A percentile compares a stretch with the other conserved stretches of the same genome.
Evolutionary conservation across 2,888 invertebrate genomes (phyloP).

Genomic region (Congeria kusceri): DNA sequence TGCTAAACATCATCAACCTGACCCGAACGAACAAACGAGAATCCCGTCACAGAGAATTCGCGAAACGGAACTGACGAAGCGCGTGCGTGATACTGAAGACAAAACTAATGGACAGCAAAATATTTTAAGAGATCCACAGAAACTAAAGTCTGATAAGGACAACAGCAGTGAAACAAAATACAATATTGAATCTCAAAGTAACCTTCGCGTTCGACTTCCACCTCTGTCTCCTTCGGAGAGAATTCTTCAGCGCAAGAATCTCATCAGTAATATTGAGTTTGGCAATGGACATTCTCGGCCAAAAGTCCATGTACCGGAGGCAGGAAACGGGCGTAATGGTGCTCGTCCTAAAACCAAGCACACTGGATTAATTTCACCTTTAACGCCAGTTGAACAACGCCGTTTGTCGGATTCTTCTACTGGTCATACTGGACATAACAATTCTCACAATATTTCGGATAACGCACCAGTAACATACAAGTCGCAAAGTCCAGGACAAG

Average conservation of each 20-base stretch:
- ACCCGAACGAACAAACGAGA: background rate
- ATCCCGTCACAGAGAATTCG: background rate
- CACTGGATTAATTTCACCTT: background rate
- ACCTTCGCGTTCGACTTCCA: conserved; percentile 19
- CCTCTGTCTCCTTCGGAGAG: conserved; percentile 44
- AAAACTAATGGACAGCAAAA: background rate
- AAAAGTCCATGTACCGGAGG: conserved; percentile 12
- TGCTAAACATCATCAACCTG: background rate
- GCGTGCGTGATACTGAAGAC: background rate
- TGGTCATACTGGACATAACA: no score
- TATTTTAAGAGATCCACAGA: background rate
- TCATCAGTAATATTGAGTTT: background rate
- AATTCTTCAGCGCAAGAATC: conserved; percentile 34
- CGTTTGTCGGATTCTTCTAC: background rate
- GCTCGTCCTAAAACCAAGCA: background rate
- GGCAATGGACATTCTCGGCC: conserved; percentile 3
- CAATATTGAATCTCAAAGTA: conserved; percentile 6
- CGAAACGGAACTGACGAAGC: background rate
- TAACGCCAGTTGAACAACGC: background rate
- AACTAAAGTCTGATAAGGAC: background rate
- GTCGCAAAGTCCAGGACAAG: background rate
- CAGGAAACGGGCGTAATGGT: background rate
- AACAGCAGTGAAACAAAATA: background rate
- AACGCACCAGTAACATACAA: no score
- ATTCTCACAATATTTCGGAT: no score